Conservation (phyloP, 2,888 invertebrate species). For the Branchellion lobata region DNA sequence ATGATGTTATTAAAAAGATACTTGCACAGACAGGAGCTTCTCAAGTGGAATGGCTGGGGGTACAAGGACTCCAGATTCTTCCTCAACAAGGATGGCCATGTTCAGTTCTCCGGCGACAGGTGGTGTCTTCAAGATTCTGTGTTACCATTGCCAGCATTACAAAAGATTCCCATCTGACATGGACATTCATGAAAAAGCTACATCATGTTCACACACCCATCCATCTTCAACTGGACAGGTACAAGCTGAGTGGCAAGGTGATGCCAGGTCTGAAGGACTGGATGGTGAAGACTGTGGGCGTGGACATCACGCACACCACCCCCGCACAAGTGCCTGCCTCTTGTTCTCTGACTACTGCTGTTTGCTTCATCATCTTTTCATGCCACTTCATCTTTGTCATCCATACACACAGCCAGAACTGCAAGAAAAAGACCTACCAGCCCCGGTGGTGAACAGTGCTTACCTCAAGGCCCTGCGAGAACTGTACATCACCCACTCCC, state of each 20-base stretch:
- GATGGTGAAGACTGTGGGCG: constrained; percentile 74
- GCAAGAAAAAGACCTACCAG: constrained; percentile 69
- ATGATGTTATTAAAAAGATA: no score
- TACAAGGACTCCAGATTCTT: constrained; percentile 89
- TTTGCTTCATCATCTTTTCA: not conserved
- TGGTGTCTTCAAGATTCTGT: constrained; percentile 61
- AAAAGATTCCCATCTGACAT: no score
- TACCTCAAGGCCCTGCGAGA: constrained; percentile 68
- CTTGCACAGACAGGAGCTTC: constrained; percentile 81
- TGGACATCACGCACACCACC: constrained; percentile 65
- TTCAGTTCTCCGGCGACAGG: constrained; percentile 83
- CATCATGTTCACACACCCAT: no score
- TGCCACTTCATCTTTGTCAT: not conserved
- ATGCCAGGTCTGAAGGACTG: constrained; percentile 80
- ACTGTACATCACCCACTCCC: constrained; percentile 68
- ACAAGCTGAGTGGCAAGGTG: constrained; percentile 61
- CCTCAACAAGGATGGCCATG: constrained; percentile 68
- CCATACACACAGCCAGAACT: constrained; percentile 57
- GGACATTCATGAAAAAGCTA: no score
- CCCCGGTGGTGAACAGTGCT: constrained; percentile 68
- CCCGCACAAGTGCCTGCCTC: constrained; percentile 65
- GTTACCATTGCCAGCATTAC: no score
- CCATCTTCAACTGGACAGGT: no score
- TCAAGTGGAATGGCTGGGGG: constrained; percentile 99
- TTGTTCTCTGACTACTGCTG: not conserved